Conservation (phyloP, 2,888 invertebrate species). For the Ophraella communa region DNA sequence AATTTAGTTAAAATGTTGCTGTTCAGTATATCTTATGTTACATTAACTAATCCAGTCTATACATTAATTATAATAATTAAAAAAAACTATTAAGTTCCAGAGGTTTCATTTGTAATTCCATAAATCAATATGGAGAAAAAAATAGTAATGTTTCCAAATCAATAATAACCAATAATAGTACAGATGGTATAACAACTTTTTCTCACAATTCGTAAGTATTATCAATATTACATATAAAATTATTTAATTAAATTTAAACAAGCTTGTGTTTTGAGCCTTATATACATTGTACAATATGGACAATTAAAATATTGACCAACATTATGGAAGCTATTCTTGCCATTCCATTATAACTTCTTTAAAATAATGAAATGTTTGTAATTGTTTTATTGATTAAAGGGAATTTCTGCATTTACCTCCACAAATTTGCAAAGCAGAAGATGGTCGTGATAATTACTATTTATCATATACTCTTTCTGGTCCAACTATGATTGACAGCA, state of each 20-base stretch:
- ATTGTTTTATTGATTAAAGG: slow-evolving; percentile 15
- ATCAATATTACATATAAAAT: too few species aligned
- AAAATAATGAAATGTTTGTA: not conserved
- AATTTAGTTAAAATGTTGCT: not conserved
- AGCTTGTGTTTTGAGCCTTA: too few species aligned
- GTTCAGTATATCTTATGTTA: too few species aligned
- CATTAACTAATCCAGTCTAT: not conserved
- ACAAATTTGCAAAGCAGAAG: slow-evolving; percentile 4
- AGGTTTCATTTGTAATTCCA: not conserved
- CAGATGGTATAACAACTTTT: not conserved
- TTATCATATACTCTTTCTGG: not conserved
- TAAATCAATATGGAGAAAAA: not conserved
- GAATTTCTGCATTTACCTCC: slow-evolving; percentile 25
- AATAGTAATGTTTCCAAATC: not conserved
- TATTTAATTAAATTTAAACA: too few species aligned
- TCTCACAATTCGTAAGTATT: not conserved
- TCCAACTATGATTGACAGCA: slow-evolving; percentile 23
- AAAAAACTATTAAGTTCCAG: not conserved
- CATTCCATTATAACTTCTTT: too few species aligned
- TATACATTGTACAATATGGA: too few species aligned
- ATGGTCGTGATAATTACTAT: slow-evolving; percentile 25
- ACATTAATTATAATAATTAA: not conserved
- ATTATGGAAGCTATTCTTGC: too few species aligned
- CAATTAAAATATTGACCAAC: too few species aligned
- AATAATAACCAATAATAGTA: not conserved